Evolutionary conservation across 2,888 invertebrate species (phyloP).

Genomic region (Lissocephala sabroskyi): DNA sequence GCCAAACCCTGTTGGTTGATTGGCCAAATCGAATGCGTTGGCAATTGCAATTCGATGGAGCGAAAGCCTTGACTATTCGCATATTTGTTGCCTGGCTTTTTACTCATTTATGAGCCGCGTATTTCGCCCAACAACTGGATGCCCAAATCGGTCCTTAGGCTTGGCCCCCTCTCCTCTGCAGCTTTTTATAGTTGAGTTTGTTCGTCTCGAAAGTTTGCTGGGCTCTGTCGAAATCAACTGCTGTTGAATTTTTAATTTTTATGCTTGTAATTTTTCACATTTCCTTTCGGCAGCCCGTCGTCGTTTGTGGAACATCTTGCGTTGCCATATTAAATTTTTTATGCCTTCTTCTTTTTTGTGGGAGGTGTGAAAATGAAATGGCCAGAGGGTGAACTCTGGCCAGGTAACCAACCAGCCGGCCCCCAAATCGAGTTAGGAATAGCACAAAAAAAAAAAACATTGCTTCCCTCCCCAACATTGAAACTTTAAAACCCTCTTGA

Average conservation of each 20-base stretch:
- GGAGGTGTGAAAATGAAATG: conserved; percentile 45
- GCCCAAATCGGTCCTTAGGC: too few species aligned
- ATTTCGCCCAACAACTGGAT: too few species aligned
- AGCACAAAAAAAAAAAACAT: neutral
- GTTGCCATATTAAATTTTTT: conserved; percentile 56
- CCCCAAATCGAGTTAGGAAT: too few species aligned
- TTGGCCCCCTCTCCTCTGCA: neutral
- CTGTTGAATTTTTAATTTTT: conserved; percentile 68
- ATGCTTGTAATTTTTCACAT: conserved; percentile 62
- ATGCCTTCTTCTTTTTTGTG: conserved; percentile 39
- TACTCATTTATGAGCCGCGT: too few species aligned
- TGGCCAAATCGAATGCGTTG: conserved; percentile 53
- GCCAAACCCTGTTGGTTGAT: conserved; percentile 52
- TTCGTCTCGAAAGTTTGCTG: conserved; percentile 9
- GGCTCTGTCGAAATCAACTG: conserved; percentile 42
- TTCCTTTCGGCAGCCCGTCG: conserved; percentile 16
- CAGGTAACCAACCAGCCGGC: too few species aligned
- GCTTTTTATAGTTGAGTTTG: conserved; percentile 1
- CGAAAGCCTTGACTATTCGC: too few species aligned
- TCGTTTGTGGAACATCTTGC: conserved; percentile 42
- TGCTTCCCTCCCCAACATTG: too few species aligned
- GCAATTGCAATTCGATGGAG: neutral
- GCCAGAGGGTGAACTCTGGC: too few species aligned
- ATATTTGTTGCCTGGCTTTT: too few species aligned
- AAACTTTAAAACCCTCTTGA: neutral